Conservation (phyloP, 2,113 vertebrate genomes). For the Platysternon megacephalum region DNA sequence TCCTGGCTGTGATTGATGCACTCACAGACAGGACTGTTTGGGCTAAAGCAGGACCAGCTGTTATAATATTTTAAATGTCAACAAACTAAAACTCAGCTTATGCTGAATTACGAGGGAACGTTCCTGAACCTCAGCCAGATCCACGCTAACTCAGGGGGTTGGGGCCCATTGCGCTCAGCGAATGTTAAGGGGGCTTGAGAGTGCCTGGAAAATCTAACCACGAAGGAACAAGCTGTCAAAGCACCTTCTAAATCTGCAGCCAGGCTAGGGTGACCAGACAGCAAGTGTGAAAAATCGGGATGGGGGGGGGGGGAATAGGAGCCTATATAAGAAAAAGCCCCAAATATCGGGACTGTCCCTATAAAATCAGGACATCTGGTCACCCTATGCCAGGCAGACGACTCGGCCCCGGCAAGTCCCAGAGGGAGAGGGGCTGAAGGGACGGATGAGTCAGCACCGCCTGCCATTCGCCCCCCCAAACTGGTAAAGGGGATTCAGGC, state of each 20-base stretch:
- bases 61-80: neutral
- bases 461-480: neutral
- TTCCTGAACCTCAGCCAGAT: neutral
- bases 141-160: neutral
- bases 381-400: neutral
- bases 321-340: too few species aligned
- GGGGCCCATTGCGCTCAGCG: neutral
- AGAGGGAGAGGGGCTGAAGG: neutral
- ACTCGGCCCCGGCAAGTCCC: neutral
- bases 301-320: too few species aligned
- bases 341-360: too few species aligned
- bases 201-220: too few species aligned
- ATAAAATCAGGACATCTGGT: too few species aligned
- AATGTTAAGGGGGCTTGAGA: too few species aligned
- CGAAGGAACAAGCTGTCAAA: neutral
- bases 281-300: too few species aligned
- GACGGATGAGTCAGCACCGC: neutral
- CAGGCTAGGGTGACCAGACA: neutral
- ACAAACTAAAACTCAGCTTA: neutral
- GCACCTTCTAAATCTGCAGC: neutral
- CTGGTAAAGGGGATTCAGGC: neutral
- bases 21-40: accelerated
- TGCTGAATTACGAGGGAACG: neutral
- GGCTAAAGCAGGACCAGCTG: neutral
- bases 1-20: accelerated